Conservation (phyloP, 92 coral and sea anemone species). For the Galaxea fascicularis region DNA sequence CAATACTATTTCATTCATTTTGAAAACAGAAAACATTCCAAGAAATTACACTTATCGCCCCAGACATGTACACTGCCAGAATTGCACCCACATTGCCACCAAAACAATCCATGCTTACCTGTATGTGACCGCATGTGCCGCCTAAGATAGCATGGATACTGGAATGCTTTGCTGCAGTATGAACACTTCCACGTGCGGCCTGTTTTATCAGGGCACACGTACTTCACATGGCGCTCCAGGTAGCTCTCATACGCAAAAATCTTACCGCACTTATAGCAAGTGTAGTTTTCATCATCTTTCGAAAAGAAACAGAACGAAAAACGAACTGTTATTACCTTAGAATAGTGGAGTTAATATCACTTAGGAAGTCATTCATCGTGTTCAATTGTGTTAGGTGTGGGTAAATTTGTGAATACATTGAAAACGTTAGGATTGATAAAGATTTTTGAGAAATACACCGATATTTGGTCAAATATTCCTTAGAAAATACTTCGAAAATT, state of each 20-base stretch:
- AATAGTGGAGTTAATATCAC: too few species aligned
- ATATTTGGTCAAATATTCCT: too few species aligned
- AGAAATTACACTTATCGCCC: too few species aligned
- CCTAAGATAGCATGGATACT: conserved; percentile 95
- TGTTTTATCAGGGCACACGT: conserved; percentile 99
- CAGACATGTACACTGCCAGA: neutral
- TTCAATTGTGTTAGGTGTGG: too few species aligned
- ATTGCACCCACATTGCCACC: neutral
- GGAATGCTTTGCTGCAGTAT: conserved; percentile 96
- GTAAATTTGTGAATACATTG: too few species aligned
- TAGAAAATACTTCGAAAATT: too few species aligned
- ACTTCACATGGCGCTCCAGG: conserved; percentile 96
- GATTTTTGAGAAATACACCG: too few species aligned
- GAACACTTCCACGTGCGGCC: conserved; percentile 99
- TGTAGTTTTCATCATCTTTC: conserved; percentile 93
- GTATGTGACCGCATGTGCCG: conserved; percentile 99
- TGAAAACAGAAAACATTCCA: too few species aligned
- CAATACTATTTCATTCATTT: too few species aligned
- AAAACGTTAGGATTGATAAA: too few species aligned
- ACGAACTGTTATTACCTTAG: too few species aligned
- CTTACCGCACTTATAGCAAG: conserved; percentile 99
- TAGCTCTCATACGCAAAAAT: conserved; percentile 98
- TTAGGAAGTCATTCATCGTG: too few species aligned
- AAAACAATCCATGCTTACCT: conserved; percentile 59
- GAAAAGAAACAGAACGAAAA: neutral